These are phyloP conservation scores for Fregetta grallaria DNA, from an alignment of 2,113 vertebrate species.

Conservation along the genomic window DNA sequence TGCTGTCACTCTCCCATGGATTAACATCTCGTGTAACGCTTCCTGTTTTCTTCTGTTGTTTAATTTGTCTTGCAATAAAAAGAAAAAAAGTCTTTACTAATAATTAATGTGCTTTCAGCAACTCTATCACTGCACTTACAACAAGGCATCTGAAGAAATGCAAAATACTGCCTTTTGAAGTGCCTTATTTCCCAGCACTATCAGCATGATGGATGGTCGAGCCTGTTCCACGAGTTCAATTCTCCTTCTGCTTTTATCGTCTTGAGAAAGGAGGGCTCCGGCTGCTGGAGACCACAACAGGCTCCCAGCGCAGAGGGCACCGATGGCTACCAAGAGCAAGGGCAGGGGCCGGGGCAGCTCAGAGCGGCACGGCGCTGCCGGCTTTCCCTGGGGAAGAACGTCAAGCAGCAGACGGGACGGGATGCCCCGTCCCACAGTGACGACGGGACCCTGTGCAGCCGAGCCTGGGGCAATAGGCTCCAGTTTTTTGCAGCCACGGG, in stretches of 20 bases:
- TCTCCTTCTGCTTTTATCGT: background rate
- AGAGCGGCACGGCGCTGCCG: background rate
- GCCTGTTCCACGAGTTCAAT: background rate
- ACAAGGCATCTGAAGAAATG: background rate
- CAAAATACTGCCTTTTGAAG: constrained; percentile 21
- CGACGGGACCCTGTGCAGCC: background rate
- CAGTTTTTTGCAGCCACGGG: background rate
- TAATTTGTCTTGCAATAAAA: constrained; percentile 3
- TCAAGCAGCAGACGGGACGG: background rate
- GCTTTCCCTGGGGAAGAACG: background rate
- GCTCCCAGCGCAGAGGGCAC: accelerated
- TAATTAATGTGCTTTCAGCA: constrained; percentile 2
- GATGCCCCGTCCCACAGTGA: accelerated
- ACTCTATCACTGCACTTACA: background rate
- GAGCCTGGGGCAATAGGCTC: background rate
- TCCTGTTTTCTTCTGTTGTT: constrained; percentile 22
- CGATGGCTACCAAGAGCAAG: accelerated
- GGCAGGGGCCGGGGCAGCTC: background rate
- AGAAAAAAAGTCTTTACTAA: constrained; percentile 6
- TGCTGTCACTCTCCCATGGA: background rate
- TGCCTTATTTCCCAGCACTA: background rate
- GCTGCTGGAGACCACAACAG: background rate
- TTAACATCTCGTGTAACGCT: background rate
- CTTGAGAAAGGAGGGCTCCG: accelerated
- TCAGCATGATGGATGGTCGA: background rate